Evolutionary conservation across 64 coral and sea anemone genomes (phyloP).

Genomic region (Astreopora myriophthalma): DNA sequence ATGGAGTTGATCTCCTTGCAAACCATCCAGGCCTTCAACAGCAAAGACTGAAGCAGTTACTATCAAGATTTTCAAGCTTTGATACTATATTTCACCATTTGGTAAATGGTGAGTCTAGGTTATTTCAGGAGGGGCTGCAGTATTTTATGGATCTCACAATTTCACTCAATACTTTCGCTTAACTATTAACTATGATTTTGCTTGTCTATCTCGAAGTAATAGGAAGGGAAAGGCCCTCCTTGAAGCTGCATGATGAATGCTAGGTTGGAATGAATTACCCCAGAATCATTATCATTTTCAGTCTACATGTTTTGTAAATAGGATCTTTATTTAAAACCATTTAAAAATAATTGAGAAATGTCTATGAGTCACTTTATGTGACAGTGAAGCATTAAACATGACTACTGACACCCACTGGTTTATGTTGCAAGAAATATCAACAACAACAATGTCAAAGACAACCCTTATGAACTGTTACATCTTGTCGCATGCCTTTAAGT

Average conservation of each 20-base stretch:
- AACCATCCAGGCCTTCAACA: constrained; percentile 55
- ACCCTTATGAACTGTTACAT: not conserved
- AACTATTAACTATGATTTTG: not conserved
- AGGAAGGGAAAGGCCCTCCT: not conserved
- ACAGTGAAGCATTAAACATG: not conserved
- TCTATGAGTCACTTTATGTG: not conserved
- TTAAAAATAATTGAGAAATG: not conserved
- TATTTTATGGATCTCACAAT: not conserved
- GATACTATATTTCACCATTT: not conserved
- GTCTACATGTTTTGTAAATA: not conserved
- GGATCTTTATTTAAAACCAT: not conserved
- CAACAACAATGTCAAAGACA: not conserved
- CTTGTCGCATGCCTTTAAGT: not conserved
- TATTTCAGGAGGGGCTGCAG: not conserved
- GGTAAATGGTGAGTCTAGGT: not conserved
- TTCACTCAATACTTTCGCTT: not conserved
- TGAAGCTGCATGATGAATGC: too few relatives aligned
- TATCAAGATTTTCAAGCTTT: constrained; percentile 42
- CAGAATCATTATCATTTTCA: not conserved
- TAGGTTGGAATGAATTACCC: too few relatives aligned
- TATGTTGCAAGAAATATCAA: not conserved
- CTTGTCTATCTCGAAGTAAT: not conserved
- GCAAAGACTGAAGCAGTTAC: not conserved
- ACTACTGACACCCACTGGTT: not conserved
- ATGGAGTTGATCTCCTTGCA: constrained; percentile 46